Base-by-base conservation (phyloP, 2,888 invertebrate species). In the Eurois occulta region DNA sequence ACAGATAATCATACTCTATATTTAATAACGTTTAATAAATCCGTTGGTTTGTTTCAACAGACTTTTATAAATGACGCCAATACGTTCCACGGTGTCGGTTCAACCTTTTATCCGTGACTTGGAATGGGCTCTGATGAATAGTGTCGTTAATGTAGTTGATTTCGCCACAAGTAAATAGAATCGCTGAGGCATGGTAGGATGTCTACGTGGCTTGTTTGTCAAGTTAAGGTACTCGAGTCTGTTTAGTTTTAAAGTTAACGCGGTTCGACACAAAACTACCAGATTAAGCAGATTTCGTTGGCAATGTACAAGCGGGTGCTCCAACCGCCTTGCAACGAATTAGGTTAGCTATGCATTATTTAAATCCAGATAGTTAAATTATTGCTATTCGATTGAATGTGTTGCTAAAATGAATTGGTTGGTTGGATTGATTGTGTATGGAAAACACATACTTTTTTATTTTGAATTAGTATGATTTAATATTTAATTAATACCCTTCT, bases 51-150 rank as follows among this genome's bases (percentile, higher is more conserved):
- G 38, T 65, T 28, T 21, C 35, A 55, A n/a, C 43, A 48, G 78
- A 76, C 75, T 80, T 77, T 68, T 60, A 79, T 46, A 80, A 87
- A 88, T 85, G 41, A 71, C n/a, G 65, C 38, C 67, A 52, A 76
- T 69, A 73, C 46, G 32, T 43, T 60, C 8, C 24, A 64, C 67
- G 65, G 66, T 65, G 35, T 74, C 35, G 62, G 64, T 72, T 41
- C 48, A 65, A 75, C 64, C 64, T 75, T 84, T 69, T 72, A 72
- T 77, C 68, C 69, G 38, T 77, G 60, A 46, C 62, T 69, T 69
- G 24, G 73, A 83, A 74, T 60, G 24, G 72, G 16, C 41, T 32
- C 66, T 83, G 83, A 83, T 77, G 72, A 86, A 86, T 83, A 82
- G 83, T 58, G n/a, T 28, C 67, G 64, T 35, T 76, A 83, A 70